These are phyloP conservation scores for Mareca penelope DNA, from an alignment of 2,797 vertebrate genomes.

Conservation along the genomic window DNA sequence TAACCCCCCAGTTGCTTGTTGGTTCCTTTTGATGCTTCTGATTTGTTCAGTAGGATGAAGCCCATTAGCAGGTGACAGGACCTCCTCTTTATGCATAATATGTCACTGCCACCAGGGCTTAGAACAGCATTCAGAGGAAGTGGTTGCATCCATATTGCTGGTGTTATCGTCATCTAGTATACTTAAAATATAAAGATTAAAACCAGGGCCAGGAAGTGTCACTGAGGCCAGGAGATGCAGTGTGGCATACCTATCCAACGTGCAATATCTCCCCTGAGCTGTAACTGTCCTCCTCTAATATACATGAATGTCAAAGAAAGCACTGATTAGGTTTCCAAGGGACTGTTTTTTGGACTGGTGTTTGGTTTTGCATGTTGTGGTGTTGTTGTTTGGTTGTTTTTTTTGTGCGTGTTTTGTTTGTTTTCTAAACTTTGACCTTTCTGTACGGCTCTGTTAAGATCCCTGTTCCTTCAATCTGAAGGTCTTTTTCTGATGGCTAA, in stretches of 20 bases:
- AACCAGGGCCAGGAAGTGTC: neutral
- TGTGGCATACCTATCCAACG: rapidly evolving
- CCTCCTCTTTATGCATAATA: rapidly evolving
- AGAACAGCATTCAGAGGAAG: rapidly evolving
- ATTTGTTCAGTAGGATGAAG: rapidly evolving
- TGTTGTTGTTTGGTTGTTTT: neutral
- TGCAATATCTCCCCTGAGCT: rapidly evolving
- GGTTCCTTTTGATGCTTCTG: rapidly evolving
- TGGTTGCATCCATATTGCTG: too few species aligned
- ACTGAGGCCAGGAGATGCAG: rapidly evolving
- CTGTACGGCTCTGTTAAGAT: neutral
- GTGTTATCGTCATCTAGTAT: neutral
- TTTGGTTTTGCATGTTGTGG: too few species aligned
- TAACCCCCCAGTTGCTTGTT: rapidly evolving
- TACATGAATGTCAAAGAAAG: neutral
- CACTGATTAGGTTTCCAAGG: neutral
- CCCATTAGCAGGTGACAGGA: neutral
- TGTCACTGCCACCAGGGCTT: neutral
- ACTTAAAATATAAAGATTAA: neutral
- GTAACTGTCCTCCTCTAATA: rapidly evolving
- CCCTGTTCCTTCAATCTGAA: neutral
- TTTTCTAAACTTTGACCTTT: neutral
- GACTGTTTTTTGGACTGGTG: too few species aligned
- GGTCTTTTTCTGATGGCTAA: neutral
- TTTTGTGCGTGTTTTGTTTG: too few species aligned